Conservation (phyloP, 2,797 vertebrate species). For the Intellagama lesueurii region DNA sequence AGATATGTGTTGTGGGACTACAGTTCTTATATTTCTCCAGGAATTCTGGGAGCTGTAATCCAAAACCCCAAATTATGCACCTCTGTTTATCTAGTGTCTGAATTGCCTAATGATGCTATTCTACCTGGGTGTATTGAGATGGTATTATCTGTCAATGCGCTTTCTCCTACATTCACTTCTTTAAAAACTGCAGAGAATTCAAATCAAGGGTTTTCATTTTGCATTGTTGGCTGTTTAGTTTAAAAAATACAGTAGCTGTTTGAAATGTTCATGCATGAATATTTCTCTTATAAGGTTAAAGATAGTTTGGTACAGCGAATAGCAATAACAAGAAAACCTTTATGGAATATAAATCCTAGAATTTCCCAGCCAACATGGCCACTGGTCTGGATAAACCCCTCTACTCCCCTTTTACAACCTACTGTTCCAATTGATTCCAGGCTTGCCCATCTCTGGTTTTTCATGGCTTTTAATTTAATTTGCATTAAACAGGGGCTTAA, state of each 20-base stretch:
- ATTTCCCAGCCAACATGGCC: too few species aligned
- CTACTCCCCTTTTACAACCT: too few species aligned
- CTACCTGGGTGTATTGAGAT: background rate
- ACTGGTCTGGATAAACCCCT: too few species aligned
- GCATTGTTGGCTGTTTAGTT: background rate
- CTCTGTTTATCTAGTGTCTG: background rate
- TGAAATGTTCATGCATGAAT: background rate
- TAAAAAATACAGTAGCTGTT: background rate
- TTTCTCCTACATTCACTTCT: background rate
- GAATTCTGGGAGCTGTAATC: too few species aligned
- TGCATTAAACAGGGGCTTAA: background rate
- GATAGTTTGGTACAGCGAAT: background rate
- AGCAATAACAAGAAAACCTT: background rate
- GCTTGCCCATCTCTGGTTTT: background rate
- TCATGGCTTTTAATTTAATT: background rate
- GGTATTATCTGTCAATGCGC: background rate
- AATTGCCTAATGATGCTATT: background rate
- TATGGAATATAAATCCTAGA: background rate
- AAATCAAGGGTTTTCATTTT: background rate
- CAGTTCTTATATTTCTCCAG: too few species aligned
- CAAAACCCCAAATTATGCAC: too few species aligned
- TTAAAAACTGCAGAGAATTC: background rate
- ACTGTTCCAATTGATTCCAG: too few species aligned
- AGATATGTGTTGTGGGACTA: too few species aligned
- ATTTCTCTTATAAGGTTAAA: background rate